Evolutionary conservation across 2,888 invertebrate species (phyloP).

Genomic region (Chloroclysta siterata): DNA sequence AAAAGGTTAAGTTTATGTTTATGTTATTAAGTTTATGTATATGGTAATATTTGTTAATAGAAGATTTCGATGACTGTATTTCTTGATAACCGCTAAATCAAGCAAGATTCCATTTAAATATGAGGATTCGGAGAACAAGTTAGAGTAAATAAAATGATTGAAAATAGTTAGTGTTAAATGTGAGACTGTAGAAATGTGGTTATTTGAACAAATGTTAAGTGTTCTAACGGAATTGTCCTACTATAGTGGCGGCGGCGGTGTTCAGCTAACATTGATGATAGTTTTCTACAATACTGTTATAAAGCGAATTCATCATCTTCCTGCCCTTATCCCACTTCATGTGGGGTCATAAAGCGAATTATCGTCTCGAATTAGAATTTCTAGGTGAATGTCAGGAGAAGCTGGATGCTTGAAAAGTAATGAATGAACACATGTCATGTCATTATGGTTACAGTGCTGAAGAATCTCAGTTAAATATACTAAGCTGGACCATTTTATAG

Average conservation of each 20-base stretch:
- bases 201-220: not conserved
- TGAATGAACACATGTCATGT: not conserved
- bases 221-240: not conserved
- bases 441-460: slow-evolving; percentile 6
- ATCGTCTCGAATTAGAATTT: not conserved
- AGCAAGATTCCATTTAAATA: not conserved
- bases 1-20: slow-evolving; percentile 13
- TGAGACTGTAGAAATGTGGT: not conserved
- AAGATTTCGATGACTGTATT: not conserved
- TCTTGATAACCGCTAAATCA: not conserved
- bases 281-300: slow-evolving; percentile 2
- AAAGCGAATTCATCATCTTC: slow-evolving; percentile 13
- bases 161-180: not conserved
- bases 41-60: not conserved
- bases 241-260: not conserved
- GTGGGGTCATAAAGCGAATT: slow-evolving; percentile 14
- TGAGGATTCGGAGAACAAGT: not conserved
- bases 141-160: not conserved
- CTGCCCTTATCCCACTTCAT: too few relatives aligned
- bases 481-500: slow-evolving; percentile 6
- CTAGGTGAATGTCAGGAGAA: not conserved
- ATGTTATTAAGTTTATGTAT: too few relatives aligned
- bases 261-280: not conserved
- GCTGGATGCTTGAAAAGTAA: slow-evolving; percentile 2
- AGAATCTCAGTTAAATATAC: slow-evolving; percentile 2